phyloP scores from a whole-genome alignment of 2,113 vertebrate species.

The Proterorhinus semilunaris region DNA sequence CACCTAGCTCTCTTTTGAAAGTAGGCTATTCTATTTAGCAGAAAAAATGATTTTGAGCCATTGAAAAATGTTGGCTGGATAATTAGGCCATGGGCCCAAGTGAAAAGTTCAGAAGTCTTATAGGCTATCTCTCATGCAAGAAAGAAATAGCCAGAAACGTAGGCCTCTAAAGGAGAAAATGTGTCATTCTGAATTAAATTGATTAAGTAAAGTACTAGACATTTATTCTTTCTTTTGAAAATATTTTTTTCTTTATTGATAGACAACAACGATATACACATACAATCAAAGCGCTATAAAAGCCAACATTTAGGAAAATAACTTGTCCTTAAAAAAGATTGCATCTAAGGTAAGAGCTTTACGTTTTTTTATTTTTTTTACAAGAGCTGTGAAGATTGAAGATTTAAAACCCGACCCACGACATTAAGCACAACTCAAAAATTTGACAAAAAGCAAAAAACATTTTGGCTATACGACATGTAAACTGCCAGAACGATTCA shows the following conservation, averaged over 20 bases:
- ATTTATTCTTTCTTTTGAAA: conserved; percentile 83
- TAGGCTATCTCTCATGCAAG: no score
- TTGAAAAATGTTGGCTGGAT: no score
- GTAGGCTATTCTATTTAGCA: no score
- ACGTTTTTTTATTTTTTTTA: conserved; percentile 70
- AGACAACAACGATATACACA: conserved; percentile 95
- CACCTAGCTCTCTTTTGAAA: no score
- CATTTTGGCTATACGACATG: conserved; percentile 85
- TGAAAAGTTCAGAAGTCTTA: no score
- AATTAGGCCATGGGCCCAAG: no score
- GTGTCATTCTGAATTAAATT: neutral
- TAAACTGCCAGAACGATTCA: conserved; percentile 86
- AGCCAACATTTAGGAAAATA: conserved; percentile 99
- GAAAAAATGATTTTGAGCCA: no score
- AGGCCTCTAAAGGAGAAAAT: neutral
- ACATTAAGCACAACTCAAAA: conserved; percentile 76
- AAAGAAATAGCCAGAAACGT: no score
- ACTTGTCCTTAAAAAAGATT: conserved; percentile 99
- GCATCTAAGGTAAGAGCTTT: conserved; percentile 99
- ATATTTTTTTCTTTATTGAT: conserved; percentile 89
- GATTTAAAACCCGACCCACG: conserved; percentile 77
- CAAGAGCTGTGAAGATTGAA: conserved; percentile 79
- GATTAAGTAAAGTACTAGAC: conserved; percentile 6
- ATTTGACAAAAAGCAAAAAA: conserved; percentile 50
- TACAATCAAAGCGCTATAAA: conserved; percentile 99